A percentile compares a stretch with the other conserved stretches of the same genome.
Conservation (phyloP, 2,113 vertebrate species). For the Chinchilla lanigera region DNA sequence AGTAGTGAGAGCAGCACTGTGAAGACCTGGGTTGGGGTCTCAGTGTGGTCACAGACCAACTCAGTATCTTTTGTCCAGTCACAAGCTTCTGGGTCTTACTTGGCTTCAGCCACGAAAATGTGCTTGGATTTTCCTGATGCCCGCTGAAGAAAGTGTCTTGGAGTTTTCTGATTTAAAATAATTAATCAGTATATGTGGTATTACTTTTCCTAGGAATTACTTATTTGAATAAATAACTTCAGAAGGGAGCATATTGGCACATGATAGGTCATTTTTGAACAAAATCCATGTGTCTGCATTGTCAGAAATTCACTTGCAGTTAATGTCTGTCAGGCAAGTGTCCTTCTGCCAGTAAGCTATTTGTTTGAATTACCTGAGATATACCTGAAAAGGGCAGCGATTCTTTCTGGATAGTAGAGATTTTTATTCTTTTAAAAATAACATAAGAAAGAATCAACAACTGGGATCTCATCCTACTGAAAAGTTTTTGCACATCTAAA, state of each 20-base stretch:
- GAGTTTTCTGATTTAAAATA: constrained; percentile 42
- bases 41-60: not conserved
- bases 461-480: too few relatives aligned
- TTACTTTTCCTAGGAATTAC: constrained; percentile 19
- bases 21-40: not conserved
- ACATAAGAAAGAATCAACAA: too few relatives aligned
- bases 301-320: not conserved
- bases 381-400: not conserved
- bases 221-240: constrained; percentile 15
- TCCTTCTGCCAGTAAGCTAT: not conserved
- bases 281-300: not conserved
- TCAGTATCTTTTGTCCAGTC: not conserved
- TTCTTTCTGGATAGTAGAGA: not conserved
- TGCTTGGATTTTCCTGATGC: not conserved
- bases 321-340: not conserved
- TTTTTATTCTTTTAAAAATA: not conserved
- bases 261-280: not conserved
- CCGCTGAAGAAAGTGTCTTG: not conserved
- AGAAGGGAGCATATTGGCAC: not conserved
- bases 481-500: too few relatives aligned
- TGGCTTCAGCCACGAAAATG: not conserved
- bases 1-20: not conserved
- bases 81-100: not conserved
- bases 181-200: not conserved
- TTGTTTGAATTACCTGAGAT: not conserved